Evolutionary conservation across 2,797 vertebrate genomes (phyloP), one percentile per base, ranked within the genome.

Genomic region (Syndactyla subalaris): DNA sequence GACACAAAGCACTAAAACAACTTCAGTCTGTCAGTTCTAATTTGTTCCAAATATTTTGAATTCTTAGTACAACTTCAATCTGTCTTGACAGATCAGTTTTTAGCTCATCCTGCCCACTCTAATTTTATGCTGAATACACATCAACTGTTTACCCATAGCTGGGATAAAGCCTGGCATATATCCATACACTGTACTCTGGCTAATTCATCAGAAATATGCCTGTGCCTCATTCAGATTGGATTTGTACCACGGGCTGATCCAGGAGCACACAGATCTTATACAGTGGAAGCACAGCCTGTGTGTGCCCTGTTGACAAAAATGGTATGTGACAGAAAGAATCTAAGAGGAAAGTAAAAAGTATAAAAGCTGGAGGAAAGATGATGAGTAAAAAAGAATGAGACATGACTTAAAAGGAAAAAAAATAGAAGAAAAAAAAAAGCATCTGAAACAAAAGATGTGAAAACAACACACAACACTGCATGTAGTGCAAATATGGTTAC

Each of bases 1-100:
- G 92, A 97, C 92, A 96, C 76, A 94, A 95, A 96, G 85, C 73
- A 92, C 92, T 95, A 59, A 86, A 97, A 95, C 95, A 95, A 95
- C 93, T 97, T 97, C 95, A 96, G 95, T 96, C 96, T 97, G 96
- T 96, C 96, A 95, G 83, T 94, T 96, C 90, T 81, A 59, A 96
- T 96, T 93, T 94, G 77, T 88, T 97, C 95, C 93, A 97, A 97
- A 97, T 97, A 97, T 97, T 97, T 95, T 97, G 96, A 95, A 78
- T 95, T 91, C 77, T 96, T 88, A 88, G 83, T 90, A 96, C 88
- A 94, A 96, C 88, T 97, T 97, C 96, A 97, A 95, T 96, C 96
- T 97, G 96, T 95, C 95, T 96, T 96, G 94, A 96, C 95, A 96
- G 95, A 97, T 96, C 94, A 96, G 88, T 93, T 96, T 96, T 94